Evolutionary conservation across 2,888 invertebrate species (phyloP), one percentile per base, ranked within the genome.

Genomic region (Nomada fabriciana): DNA sequence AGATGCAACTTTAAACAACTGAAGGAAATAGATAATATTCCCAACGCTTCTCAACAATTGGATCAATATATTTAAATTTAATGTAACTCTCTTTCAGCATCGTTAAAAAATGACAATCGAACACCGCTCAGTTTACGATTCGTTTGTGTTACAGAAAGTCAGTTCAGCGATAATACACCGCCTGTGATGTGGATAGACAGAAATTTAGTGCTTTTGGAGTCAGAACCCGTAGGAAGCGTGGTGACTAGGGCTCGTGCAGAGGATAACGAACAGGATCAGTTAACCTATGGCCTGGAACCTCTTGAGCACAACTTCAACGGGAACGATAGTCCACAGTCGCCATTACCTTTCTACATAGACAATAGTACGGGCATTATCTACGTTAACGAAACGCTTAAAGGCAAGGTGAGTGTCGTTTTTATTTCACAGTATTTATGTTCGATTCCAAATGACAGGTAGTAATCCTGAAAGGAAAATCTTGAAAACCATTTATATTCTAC

Each of bases 291-390:
- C 0, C 92, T 98, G 82, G 97, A 97, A 92, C 95, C 96, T 0
- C 93, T 94, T n/a, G 93, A 93, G 52, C 90, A 92, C 60, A 92
- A 93, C 69, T 91, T 88, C 75, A 89, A 91, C 29, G 89, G 90
- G 7, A 91, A 92, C 57, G 88, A 89, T 43, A 90, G 89, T 13
- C 90, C 90, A 11, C 91, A 90, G 69, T 89, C 91, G 50, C 95
- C 95, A 5, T 94, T 97, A 29, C 98, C 98, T 1, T 98, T 98
- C 92, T 94, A 95, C 61, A 98, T 98, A 82, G 96, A 98, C 93
- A 95, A 96, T 53, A 94, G 94, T 4, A 97, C 96, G 0, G 98
- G 98, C 47, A 96, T 96, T 7, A 97, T 98, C 70, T 96, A 96
- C 89, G 95, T 98, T 67, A 98, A 97, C 90, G 96, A 97, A 91